Base-by-base conservation (phyloP, 2,888 invertebrate species). In the Stenurella melanura region DNA sequence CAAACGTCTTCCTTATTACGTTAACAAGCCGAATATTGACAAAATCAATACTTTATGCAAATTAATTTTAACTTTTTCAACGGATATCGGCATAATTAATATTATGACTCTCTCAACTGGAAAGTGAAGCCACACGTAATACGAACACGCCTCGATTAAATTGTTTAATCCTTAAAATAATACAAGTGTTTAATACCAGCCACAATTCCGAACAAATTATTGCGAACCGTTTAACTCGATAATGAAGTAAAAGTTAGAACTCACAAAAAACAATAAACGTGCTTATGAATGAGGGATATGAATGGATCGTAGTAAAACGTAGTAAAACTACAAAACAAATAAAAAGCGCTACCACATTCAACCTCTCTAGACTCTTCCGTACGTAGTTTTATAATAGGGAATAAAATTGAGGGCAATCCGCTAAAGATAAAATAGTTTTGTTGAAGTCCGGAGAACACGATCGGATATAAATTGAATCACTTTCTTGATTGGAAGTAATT, bases 291-390 rank as follows among this genome's bases (percentile, higher is more conserved):
- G 88, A 85, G 85, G 85, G 85, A 86, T 87, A 88, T 88, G 88
- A 89, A 89, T 89, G 88, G 85, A 80, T 84, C 87, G 88, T 87
- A 88, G 88, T 88, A 87, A n/a, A 86, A 81, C 88, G 89, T 89
- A 89, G 89, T 89, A 88, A 89, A 89, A 88, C 89, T 88, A 89
- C 89, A 89, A 88, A 89, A 88, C 89, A 89, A 89, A 89, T 89
- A 89, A 89, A 50, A 89, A 89, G 87, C 86, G 81, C 85, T 82
- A 86, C 87, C 85, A 84, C 88, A 87, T 88, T 88, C 88, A 83
- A 83, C 80, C 85, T 85, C 81, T 84, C 84, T 84, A 81, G 81
- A 75, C 79, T 72, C 38, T 60, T 70, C 57, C 17, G 77, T 56
- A 73, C 80, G 78, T 79, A 78, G 78, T 80, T 80, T 81, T 81